Percentiles rank a stretch among this genome's conserved stretches.
These are phyloP conservation scores for Drosophila ohnishii DNA, from an alignment of 1,140 invertebrate genomes.

Conservation along the genomic window DNA sequence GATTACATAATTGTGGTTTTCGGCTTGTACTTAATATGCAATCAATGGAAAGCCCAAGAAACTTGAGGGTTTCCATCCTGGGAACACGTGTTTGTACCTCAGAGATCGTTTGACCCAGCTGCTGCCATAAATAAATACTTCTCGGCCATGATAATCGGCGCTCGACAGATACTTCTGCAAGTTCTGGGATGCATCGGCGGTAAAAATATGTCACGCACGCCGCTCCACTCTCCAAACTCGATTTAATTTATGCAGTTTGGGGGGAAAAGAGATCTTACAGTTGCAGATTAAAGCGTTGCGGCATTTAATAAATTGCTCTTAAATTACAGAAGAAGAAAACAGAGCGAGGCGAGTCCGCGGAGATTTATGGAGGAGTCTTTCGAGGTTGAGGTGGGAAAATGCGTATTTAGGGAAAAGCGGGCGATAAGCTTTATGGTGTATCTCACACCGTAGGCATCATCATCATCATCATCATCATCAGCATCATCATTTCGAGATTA, in stretches of 20 bases:
- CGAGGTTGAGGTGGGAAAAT: slow-evolving; percentile 23
- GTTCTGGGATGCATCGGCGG: slow-evolving; percentile 29
- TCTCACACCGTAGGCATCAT: slow-evolving; percentile 25
- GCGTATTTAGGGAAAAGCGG: slow-evolving; percentile 31
- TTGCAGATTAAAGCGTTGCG: slow-evolving; percentile 65
- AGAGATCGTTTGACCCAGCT: slow-evolving; percentile 52
- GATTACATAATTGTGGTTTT: slow-evolving; percentile 59
- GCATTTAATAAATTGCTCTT: slow-evolving; percentile 77
- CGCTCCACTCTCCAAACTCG: slow-evolving; percentile 22
- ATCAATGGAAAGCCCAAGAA: slow-evolving; percentile 15
- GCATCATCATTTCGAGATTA: slow-evolving; percentile 31
- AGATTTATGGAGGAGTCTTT: slow-evolving; percentile 39
- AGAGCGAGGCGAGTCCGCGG: neutral
- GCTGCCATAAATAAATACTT: slow-evolving; percentile 63
- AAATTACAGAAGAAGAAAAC: slow-evolving; percentile 62
- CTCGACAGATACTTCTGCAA: slow-evolving; percentile 26
- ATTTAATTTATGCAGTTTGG: slow-evolving; percentile 79
- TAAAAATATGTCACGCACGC: slow-evolving; percentile 60
- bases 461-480: neutral
- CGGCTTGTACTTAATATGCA: slow-evolving; percentile 34
- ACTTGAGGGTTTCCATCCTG: slow-evolving; percentile 12
- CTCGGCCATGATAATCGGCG: slow-evolving; percentile 56
- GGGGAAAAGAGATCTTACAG: slow-evolving; percentile 48
- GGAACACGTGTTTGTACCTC: slow-evolving; percentile 14
- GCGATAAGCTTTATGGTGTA: slow-evolving; percentile 44